Evolutionary conservation across 92 coral and sea anemone genomes (phyloP), one percentile per base, ranked within the genome.

Genomic region (Zoanthus sociatus): DNA sequence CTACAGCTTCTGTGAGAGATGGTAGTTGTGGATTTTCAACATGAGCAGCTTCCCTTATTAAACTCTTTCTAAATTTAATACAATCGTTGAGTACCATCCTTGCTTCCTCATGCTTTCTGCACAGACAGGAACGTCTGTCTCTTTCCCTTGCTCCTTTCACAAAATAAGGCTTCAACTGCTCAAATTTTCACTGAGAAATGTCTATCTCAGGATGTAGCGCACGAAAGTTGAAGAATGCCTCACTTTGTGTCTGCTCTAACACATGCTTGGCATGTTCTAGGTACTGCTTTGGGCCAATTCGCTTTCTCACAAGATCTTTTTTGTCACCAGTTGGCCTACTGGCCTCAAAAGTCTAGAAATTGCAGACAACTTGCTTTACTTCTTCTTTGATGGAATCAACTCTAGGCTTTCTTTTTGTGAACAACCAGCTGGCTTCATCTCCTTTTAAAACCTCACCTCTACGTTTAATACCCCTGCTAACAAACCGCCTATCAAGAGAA

Each of bases 281-380:
- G n/a, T n/a, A n/a, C n/a, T n/a, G n/a, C n/a, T 83, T 89, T 8
- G 78, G 88, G 56, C 88, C 84, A 61, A 75, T 53, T 16, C 88
- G 68, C 18, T 88, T 88, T 10, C 88, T 61, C 21, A 88, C 18
- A n/a, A n/a, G n/a, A 78, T 88, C 94, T 44, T 84, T 88, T 71
- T 83, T 88, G 78, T 91, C 88, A 4, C 87, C 77, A 10, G 89
- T 73, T 15, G 91, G 93, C 20, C 91, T 77, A 31, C 93, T 91
- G 11, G 86, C 88, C 17, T 74, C 79, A 53, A 51, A 78, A 7
- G 77, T 77, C 85, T 77, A 73, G 70, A 46, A 86, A 9, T 55
- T 42, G 31, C 61, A 78, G 54, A 78, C 30, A 31, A 77, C 30
- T n/a, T 54, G 67, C 69, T 87, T 78, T 13, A 87, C 85, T 66